Evolutionary conservation across 2,888 invertebrate species (phyloP).

Genomic region (Aphodius granarius): DNA sequence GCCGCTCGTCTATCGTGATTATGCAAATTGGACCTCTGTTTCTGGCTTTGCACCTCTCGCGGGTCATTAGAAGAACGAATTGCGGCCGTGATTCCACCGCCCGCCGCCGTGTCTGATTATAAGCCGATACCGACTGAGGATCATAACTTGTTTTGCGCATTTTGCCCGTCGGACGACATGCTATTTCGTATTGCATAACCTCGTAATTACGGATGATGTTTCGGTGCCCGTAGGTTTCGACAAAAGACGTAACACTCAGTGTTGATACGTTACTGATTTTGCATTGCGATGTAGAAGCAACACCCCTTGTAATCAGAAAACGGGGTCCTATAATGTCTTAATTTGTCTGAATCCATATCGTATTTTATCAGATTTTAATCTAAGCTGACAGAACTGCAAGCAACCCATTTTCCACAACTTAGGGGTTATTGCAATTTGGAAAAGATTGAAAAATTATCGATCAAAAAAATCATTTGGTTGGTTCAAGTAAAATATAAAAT

Average conservation of each 20-base stretch:
- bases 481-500: too few relatives aligned
- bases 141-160: neutral
- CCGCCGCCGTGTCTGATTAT: too few relatives aligned
- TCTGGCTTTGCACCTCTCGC: neutral
- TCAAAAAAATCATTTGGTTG: too few relatives aligned
- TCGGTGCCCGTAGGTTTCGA: neutral
- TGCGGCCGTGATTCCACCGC: neutral
- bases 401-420: too few relatives aligned
- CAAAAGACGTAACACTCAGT: neutral
- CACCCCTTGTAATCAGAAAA: neutral
- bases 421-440: too few relatives aligned
- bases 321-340: neutral
- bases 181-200: neutral
- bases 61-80: neutral
- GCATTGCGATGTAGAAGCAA: neutral
- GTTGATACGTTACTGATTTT: neutral
- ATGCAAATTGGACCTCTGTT: constrained; percentile 20
- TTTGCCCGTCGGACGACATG: neutral
- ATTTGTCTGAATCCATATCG: too few relatives aligned
- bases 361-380: too few relatives aligned
- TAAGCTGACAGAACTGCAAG: too few relatives aligned
- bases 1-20: constrained; percentile 23
- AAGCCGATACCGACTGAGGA: neutral
- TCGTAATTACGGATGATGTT: neutral
- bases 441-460: too few relatives aligned